phyloP scores from a whole-genome alignment of 2,797 vertebrate species.

The Hipposideros larvatus region DNA sequence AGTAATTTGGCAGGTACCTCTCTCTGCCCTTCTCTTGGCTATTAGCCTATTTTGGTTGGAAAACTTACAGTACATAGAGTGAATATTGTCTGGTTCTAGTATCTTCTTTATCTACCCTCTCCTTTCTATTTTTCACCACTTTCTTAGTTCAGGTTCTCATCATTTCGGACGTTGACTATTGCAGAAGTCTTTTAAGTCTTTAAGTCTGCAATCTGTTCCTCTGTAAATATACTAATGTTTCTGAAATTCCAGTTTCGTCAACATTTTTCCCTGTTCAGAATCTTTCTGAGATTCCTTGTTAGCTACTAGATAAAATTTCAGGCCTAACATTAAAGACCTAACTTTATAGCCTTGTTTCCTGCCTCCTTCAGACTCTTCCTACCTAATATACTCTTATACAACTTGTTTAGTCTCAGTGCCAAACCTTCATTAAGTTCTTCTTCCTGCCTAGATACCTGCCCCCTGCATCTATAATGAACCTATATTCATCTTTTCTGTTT shows the following conservation, averaged over 20 bases:
- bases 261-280: neutral
- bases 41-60: neutral
- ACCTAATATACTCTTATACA: neutral
- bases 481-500: neutral
- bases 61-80: neutral
- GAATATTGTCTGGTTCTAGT: neutral
- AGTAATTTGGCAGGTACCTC: neutral
- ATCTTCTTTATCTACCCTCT: neutral
- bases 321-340: neutral
- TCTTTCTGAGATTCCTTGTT: neutral
- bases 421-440: neutral
- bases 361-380: neutral
- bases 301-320: neutral
- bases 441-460: neutral
- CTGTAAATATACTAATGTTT: conserved; percentile 32
- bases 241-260: conserved; percentile 35
- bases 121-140: neutral
- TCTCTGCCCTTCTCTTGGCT: neutral
- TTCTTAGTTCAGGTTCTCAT: neutral
- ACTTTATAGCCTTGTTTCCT: neutral
- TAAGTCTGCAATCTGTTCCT: neutral
- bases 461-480: neutral
- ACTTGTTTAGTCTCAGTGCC: neutral
- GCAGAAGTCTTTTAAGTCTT: neutral
- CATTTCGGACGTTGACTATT: neutral